Conservation (phyloP, 2,888 invertebrate genomes). For the Drosophila lutescens region DNA sequence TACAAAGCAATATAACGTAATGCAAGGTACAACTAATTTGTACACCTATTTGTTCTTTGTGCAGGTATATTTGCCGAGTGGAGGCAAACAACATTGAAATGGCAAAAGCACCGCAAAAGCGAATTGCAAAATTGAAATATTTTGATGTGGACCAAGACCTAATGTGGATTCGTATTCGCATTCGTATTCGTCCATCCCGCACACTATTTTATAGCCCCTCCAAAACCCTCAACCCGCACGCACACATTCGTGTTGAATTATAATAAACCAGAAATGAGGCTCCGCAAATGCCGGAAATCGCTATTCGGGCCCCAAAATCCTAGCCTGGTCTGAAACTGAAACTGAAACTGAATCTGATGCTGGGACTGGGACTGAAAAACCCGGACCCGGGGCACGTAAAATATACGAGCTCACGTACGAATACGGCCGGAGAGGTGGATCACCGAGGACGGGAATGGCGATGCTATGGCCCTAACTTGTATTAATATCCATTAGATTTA, state of each 20-base stretch:
- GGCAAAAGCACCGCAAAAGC: slow-evolving; percentile 68
- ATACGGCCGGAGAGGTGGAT: slow-evolving; percentile 16
- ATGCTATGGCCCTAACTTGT: slow-evolving; percentile 54
- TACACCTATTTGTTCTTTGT: background rate
- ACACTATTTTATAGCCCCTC: slow-evolving; percentile 3
- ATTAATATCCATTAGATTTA: slow-evolving; percentile 80
- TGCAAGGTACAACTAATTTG: background rate
- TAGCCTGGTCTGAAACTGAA: slow-evolving; percentile 17
- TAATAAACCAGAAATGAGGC: slow-evolving; percentile 75
- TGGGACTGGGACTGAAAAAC: background rate
- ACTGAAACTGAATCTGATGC: background rate
- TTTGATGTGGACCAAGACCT: slow-evolving; percentile 68
- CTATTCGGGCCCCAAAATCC: slow-evolving; percentile 56
- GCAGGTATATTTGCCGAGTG: background rate
- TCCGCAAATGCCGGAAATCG: slow-evolving; percentile 75
- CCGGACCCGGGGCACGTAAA: slow-evolving; percentile 60
- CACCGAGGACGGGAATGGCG: background rate
- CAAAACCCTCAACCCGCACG: slow-evolving; percentile 15
- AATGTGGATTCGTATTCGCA: slow-evolving; percentile 27
- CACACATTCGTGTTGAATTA: slow-evolving; percentile 70
- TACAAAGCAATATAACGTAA: too few relatives aligned
- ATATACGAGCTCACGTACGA: slow-evolving; percentile 70
- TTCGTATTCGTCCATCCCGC: slow-evolving; percentile 16
- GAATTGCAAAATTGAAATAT: slow-evolving; percentile 76
- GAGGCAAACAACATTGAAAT: slow-evolving; percentile 53